Evolutionary conservation across 35 echinoderm and acorn worm species (phyloP).

Genomic region (Holothuria glaberrima): DNA sequence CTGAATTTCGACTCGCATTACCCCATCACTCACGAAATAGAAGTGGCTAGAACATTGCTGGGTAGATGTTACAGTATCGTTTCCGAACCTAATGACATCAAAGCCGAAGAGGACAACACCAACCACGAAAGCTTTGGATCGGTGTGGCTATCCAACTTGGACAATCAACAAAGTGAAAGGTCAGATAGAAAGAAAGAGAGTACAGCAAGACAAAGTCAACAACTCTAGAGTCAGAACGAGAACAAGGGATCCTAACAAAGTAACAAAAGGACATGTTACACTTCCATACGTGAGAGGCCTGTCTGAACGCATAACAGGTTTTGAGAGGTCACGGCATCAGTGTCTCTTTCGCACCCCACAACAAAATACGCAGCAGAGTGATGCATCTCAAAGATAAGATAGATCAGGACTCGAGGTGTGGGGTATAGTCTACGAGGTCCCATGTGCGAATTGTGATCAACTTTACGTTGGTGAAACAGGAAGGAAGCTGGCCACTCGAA

Average conservation of each 20-base stretch:
- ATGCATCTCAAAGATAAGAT: not conserved
- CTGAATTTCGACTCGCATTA: not conserved
- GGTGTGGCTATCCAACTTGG: not conserved
- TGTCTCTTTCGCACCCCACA: not conserved
- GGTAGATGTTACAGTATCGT: not conserved
- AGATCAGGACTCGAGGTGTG: not conserved
- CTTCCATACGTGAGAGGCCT: conserved; percentile 1
- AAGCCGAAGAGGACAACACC: not conserved
- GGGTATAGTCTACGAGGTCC: conserved; percentile 3
- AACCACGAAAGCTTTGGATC: not conserved
- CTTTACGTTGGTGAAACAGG: not conserved
- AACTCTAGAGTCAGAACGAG: conserved; percentile 7
- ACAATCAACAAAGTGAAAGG: too few species aligned
- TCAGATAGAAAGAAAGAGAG: too few species aligned
- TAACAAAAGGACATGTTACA: conserved; percentile 31
- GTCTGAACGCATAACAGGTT: not conserved
- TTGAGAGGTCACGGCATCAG: not conserved
- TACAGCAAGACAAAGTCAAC: conserved; percentile 13
- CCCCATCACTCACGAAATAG: not conserved
- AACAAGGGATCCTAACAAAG: not conserved
- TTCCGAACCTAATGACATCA: too few species aligned
- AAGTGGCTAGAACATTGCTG: not conserved
- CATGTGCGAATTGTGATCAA: not conserved
- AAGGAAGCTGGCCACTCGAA: not conserved
- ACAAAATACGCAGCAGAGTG: conserved; percentile 19